phyloP scores from a whole-genome alignment of 2,888 invertebrate genomes.

The Drosophila meridionalis region DNA sequence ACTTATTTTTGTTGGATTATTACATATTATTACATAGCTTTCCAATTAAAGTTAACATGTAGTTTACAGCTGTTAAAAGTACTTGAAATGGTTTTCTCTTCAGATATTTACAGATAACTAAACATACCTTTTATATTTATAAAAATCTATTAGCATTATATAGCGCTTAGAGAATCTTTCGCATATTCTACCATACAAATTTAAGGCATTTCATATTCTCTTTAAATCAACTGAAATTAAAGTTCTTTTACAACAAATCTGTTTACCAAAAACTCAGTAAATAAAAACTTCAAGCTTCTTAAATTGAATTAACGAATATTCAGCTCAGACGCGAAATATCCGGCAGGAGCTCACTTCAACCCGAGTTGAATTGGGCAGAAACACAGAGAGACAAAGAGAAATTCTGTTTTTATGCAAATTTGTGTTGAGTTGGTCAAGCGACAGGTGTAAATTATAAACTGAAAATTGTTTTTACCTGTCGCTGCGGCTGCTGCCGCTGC shows the following conservation, averaged over 20 bases:
- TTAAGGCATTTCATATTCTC: background rate
- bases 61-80: too few species aligned
- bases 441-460: constrained; percentile 51
- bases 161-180: too few species aligned
- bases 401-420: constrained; percentile 50
- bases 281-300: background rate
- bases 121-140: too few species aligned
- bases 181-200: background rate
- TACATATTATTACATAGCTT: too few species aligned
- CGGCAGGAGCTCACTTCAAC: constrained; percentile 19
- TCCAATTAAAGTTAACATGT: background rate
- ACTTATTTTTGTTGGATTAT: too few species aligned
- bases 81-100: too few species aligned
- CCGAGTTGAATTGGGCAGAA: constrained; percentile 2
- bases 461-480: constrained; percentile 40
- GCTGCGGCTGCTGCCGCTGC: constrained; percentile 13
- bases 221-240: background rate
- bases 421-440: constrained; percentile 24
- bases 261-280: background rate
- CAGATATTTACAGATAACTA: too few species aligned
- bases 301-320: constrained; percentile 10
- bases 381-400: constrained; percentile 14
- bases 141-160: too few species aligned
- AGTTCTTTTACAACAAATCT: background rate
- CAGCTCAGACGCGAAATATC: constrained; percentile 21